Conservation (phyloP, 2,888 invertebrate genomes). For the Salpingus planirostris region DNA sequence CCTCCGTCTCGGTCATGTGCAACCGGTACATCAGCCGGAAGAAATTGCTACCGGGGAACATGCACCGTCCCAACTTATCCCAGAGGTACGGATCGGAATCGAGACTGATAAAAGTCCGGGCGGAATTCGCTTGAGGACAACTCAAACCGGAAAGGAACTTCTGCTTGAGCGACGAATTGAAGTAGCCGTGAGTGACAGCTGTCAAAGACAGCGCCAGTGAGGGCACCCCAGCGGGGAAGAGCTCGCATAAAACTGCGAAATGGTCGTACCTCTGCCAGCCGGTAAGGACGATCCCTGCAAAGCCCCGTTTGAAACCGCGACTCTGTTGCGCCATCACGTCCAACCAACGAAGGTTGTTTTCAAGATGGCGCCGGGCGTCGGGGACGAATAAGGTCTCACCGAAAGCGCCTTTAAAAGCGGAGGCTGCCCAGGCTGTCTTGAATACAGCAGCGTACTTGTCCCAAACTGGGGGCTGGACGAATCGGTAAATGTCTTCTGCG, state of each 20-base stretch:
- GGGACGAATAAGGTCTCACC: slow-evolving; percentile 62
- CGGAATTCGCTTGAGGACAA: slow-evolving; percentile 42
- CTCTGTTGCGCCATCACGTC: slow-evolving; percentile 55
- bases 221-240: slow-evolving; percentile 57
- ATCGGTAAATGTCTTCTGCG: slow-evolving; percentile 56
- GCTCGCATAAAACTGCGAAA: slow-evolving; percentile 59
- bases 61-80: slow-evolving; percentile 52
- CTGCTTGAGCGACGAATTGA: slow-evolving; percentile 46
- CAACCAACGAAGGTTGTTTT: slow-evolving; percentile 62
- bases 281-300: slow-evolving; percentile 49
- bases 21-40: slow-evolving; percentile 43
- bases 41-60: slow-evolving; percentile 55
- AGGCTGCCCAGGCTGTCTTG: slow-evolving; percentile 61
- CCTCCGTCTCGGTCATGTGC: slow-evolving; percentile 39
- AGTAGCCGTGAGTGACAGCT: slow-evolving; percentile 52
- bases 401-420: slow-evolving; percentile 68
- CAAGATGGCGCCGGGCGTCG: slow-evolving; percentile 56
- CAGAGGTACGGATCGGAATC: slow-evolving; percentile 54
- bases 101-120: slow-evolving; percentile 47
- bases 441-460: slow-evolving; percentile 60
- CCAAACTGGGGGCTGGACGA: slow-evolving; percentile 49
- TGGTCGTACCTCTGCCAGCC: slow-evolving; percentile 62
- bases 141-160: slow-evolving; percentile 45
- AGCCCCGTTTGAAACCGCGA: slow-evolving; percentile 44
- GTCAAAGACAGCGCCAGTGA: slow-evolving; percentile 54